A percentile compares a stretch with the other conserved stretches of the same genome.
These are phyloP conservation scores for Lithobates pipiens DNA, from an alignment of 2,797 vertebrate genomes.

Conservation along the genomic window DNA sequence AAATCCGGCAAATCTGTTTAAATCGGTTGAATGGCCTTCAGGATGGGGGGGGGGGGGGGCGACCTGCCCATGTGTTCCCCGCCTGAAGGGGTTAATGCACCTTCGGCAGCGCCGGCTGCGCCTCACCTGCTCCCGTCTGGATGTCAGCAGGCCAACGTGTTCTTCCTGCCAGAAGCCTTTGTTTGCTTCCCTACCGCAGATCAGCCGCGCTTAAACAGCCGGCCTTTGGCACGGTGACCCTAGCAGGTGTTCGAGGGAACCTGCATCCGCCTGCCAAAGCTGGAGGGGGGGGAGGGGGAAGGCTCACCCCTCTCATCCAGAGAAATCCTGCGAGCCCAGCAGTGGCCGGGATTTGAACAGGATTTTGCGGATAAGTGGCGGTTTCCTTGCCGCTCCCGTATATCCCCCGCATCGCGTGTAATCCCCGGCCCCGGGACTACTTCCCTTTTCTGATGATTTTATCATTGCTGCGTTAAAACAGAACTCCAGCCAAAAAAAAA, in stretches of 20 bases:
- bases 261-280: constrained; percentile 62
- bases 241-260: constrained; percentile 73
- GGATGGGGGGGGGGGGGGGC: too few relatives aligned
- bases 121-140: constrained; percentile 65
- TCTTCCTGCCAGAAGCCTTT: constrained; percentile 65
- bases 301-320: constrained; percentile 23
- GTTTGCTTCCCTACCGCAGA: constrained; percentile 60
- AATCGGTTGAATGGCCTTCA: too few relatives aligned
- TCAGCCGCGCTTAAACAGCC: constrained; percentile 48
- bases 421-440: neutral
- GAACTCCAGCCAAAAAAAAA: too few relatives aligned
- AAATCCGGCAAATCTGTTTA: too few relatives aligned
- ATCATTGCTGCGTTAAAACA: too few relatives aligned
- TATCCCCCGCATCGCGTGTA: neutral
- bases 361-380: constrained; percentile 2
- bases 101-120: constrained; percentile 53
- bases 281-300: neutral
- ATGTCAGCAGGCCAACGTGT: constrained; percentile 69
- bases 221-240: constrained; percentile 60
- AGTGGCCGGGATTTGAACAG: neutral
- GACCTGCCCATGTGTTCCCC: too few relatives aligned
- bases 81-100: neutral
- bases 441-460: too few relatives aligned
- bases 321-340: neutral
- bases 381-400: neutral